phyloP scores from a whole-genome alignment of 1,140 invertebrate genomes.

The Aphaenogaster ashmeadi region DNA sequence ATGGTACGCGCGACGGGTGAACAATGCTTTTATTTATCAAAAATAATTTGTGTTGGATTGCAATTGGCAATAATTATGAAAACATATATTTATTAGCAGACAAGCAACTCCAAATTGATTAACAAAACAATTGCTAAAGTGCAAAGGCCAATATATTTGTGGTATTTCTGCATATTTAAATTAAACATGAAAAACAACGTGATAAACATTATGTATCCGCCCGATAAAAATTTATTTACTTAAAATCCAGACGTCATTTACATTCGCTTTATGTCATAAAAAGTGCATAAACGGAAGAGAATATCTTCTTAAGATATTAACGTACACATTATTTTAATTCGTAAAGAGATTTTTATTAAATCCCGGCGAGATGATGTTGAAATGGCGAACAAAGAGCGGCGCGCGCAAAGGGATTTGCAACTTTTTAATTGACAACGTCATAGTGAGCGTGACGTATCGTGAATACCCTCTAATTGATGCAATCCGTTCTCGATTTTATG shows the following conservation, averaged over 20 bases:
- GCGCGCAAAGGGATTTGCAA: conserved; percentile 16
- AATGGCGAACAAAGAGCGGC: conserved; percentile 22
- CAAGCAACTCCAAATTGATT: background rate
- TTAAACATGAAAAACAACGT: background rate
- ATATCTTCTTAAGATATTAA: background rate
- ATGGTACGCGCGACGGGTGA: background rate
- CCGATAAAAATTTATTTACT: background rate
- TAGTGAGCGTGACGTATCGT: conserved; percentile 46
- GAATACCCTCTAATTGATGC: conserved; percentile 56
- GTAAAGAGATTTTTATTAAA: conserved; percentile 9
- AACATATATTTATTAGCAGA: conserved; percentile 9
- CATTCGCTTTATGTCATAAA: background rate
- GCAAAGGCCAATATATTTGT: background rate
- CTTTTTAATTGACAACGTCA: conserved; percentile 66
- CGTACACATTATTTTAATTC: background rate
- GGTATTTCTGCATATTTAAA: conserved; percentile 20
- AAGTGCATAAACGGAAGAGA: background rate
- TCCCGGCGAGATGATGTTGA: background rate
- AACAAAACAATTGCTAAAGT: conserved; percentile 8
- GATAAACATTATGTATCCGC: background rate
- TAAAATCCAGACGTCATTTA: background rate
- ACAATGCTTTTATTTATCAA: background rate
- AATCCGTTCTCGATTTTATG: conserved; percentile 47
- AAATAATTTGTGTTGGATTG: background rate
- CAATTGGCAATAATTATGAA: conserved; percentile 1